Evolutionary conservation across 2,888 invertebrate genomes (phyloP).

Genomic region (Hetaerina titia): DNA sequence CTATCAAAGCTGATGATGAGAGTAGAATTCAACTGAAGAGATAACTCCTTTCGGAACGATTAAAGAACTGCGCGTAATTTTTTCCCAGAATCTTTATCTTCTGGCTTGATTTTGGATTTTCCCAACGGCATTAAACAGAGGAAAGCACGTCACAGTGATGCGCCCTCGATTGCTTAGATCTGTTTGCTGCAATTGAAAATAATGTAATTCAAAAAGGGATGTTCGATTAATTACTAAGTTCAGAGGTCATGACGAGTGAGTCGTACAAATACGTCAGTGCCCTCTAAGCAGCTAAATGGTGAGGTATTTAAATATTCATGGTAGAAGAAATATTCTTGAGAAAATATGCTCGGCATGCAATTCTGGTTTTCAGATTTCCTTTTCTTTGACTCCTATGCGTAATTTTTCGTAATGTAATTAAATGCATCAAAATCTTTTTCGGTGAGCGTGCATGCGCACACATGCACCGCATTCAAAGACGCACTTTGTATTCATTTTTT

Average conservation of each 20-base stretch:
- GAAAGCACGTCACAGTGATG: neutral
- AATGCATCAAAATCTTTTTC: no score
- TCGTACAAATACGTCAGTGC: neutral
- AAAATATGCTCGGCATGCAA: no score
- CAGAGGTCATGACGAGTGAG: neutral
- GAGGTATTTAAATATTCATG: no score
- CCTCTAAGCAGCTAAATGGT: no score
- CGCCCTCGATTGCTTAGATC: neutral
- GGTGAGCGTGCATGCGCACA: no score
- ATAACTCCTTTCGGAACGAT: neutral
- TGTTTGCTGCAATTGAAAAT: neutral
- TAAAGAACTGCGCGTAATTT: neutral
- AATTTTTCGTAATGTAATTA: no score
- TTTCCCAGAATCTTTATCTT: neutral
- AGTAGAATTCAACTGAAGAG: neutral
- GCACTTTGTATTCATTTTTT: no score
- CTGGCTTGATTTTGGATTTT: neutral
- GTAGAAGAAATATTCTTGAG: no score
- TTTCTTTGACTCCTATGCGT: no score
- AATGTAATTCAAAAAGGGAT: neutral
- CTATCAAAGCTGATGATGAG: neutral
- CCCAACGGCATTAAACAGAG: neutral
- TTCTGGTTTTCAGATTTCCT: no score
- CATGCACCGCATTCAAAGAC: no score
- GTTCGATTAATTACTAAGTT: neutral